phyloP scores from a whole-genome alignment of 2,888 invertebrate genomes.

The Deroplatys truncata region DNA sequence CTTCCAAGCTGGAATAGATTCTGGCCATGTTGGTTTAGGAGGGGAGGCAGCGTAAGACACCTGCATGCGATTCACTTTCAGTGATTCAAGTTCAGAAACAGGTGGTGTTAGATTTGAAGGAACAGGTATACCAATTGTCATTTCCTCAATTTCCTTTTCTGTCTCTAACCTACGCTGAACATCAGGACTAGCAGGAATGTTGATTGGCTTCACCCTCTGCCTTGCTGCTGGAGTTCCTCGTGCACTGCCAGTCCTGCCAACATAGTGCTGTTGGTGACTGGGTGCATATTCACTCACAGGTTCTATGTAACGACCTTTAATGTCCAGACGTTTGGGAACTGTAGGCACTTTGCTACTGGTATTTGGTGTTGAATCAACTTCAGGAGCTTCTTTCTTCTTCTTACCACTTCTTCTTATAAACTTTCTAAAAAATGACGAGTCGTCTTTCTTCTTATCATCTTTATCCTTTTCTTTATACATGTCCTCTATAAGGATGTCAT shows the following conservation, averaged over 20 bases:
- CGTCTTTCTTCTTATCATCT: constrained; percentile 52
- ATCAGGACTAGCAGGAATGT: constrained; percentile 47
- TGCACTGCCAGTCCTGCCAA: neutral
- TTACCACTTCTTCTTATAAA: constrained; percentile 67
- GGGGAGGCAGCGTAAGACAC: constrained; percentile 46
- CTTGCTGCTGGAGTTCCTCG: constrained; percentile 52
- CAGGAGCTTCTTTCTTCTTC: constrained; percentile 48
- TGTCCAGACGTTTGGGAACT: constrained; percentile 51
- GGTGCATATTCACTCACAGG: constrained; percentile 32
- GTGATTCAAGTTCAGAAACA: neutral
- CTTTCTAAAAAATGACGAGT: constrained; percentile 61
- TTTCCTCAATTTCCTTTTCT: neutral
- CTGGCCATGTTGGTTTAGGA: constrained; percentile 45
- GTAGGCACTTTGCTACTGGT: neutral
- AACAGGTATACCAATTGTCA: neutral
- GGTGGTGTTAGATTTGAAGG: neutral
- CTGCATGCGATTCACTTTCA: constrained; percentile 38
- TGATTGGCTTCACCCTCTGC: constrained; percentile 55
- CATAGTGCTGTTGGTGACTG: neutral
- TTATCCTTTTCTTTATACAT: constrained; percentile 39
- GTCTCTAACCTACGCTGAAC: constrained; percentile 23
- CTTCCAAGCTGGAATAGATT: neutral
- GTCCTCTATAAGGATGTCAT: constrained; percentile 41
- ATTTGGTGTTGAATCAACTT: neutral
- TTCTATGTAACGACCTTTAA: constrained; percentile 51